These are phyloP conservation scores for Drosophila erecta DNA, from an alignment of 1,140 invertebrate genomes.

Conservation along the genomic window DNA sequence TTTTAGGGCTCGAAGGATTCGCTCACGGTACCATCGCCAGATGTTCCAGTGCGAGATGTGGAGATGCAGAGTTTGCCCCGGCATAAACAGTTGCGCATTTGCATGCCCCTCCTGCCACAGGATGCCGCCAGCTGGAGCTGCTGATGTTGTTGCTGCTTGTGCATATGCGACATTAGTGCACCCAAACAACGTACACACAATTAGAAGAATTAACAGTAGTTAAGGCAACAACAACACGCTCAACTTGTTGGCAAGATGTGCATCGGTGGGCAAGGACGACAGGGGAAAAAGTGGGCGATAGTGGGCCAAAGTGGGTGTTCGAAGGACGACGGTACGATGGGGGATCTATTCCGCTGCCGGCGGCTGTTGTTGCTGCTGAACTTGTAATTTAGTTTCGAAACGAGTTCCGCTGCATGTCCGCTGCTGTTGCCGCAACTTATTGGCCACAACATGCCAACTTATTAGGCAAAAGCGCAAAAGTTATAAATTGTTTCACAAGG, in stretches of 20 bases:
- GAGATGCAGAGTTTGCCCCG: slow-evolving; percentile 24
- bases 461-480: slow-evolving; percentile 81
- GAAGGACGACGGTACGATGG: background rate
- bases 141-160: slow-evolving; percentile 43
- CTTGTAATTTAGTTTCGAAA: slow-evolving; percentile 72
- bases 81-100: slow-evolving; percentile 77
- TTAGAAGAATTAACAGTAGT: slow-evolving; percentile 82
- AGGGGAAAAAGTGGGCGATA: background rate
- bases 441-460: slow-evolving; percentile 82
- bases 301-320: background rate
- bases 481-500: slow-evolving; percentile 82
- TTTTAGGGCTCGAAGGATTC: background rate
- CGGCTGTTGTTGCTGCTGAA: slow-evolving; percentile 47
- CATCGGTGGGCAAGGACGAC: slow-evolving; percentile 25
- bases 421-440: slow-evolving; percentile 70
- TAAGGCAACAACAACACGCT: slow-evolving; percentile 63
- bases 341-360: slow-evolving; percentile 21
- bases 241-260: slow-evolving; percentile 60
- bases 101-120: slow-evolving; percentile 40
- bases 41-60: background rate
- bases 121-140: slow-evolving; percentile 16
- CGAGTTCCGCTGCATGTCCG: slow-evolving; percentile 53
- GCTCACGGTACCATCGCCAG: slow-evolving; percentile 26
- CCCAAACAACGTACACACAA: slow-evolving; percentile 81
- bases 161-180: slow-evolving; percentile 81